Evolutionary conservation across 2,797 vertebrate genomes (phyloP), one percentile per base, ranked within the genome.

Genomic region (Graptemys geographica): DNA sequence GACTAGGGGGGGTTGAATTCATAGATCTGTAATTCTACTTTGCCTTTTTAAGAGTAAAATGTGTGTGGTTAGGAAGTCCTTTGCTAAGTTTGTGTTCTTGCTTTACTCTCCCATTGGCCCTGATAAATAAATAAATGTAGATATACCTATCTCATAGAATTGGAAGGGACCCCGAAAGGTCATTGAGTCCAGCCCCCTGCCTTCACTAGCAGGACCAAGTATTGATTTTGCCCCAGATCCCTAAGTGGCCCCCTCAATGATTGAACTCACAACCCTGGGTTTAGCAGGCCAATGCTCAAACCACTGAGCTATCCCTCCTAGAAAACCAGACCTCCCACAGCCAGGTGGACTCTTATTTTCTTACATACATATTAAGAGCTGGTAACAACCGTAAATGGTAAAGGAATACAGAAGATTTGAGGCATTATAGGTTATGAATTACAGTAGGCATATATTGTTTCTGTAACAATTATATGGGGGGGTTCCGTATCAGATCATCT

Each of bases 301-400:
- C 44, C 44, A 44, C 44, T 44, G 44, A 44, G 44, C 44, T 44
- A 44, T 44, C 44, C 44, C 44, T 44, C 44, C 25, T 90, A 86
- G 88, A 96, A 95, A 87, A 81, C 11, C 37, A 57, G 82, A 69
- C 62, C 94, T 93, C 76, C 94, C 79, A 81, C 62, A 92, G 89
- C 51, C 81, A 37, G 1, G 56, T 44, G 62, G 74, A 47, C 12
- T 27, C 7, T 78, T 27, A 86, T 49, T 91, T 95, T 95, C 94
- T 93, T 93, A 49, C 62, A 91, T 49, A 19, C 81, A 41, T 93
- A 49, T 92, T 81, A 88, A 90, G 51, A 96, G 94, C 49, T 87
- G 57, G 11, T 90, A 90, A 83, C 69, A 84, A 90, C 87, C 89
- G 59, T 10, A 5, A 41, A 72, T 72, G 10, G 10, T 72, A 78